Evolutionary conservation across 2,888 invertebrate genomes (phyloP), one percentile per base, ranked within the genome.

Genomic region (Leptothorax acervorum): DNA sequence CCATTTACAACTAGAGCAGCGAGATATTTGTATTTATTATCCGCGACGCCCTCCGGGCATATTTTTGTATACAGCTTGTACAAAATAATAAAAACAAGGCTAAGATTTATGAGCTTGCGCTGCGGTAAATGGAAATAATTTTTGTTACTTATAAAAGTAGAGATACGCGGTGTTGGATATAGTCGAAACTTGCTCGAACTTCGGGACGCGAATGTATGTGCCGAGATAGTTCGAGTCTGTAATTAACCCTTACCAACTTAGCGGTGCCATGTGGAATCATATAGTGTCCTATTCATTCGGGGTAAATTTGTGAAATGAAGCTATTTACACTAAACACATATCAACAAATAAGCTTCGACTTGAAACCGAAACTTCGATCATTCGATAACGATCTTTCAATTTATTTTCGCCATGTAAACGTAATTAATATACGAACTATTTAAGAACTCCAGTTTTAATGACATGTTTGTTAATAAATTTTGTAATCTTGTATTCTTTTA

Each of bases 201-300:
- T 74, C 60, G 79, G 39, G 75, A 73, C 60, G 79, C 79, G 79
- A 81, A 81, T 81, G 79, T 73, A 74, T 81, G 75, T 81, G 79
- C 48, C 35, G 79, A 74, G 78, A 78, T 78, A 78, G 79, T 81
- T 81, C 48, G 79, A 60, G 79, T 73, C 79, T 81, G 79, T 81
- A 81, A 81, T 81, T 81, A 81, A 81, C 79, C 79, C 79, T 81
- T 73, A 74, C 74, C 75, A 81, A 81, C 79, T 81, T 74, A 73
- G 79, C 60, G 79, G 79, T 79, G 79, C 79, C 79, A 81, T 81
- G 74, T 81, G 79, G 79, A 81, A 81, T 81, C 79, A 81, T 81
- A 73, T 60, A 81, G 74, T 81, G 79, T 48, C 60, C 74, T 81
- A 74, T 81, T 81, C 79, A 60, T 81, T 81, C n/a, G 48, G 18